These are phyloP conservation scores for Macrotis lagotis DNA, from an alignment of 2,113 vertebrate species.

Conservation along the genomic window DNA sequence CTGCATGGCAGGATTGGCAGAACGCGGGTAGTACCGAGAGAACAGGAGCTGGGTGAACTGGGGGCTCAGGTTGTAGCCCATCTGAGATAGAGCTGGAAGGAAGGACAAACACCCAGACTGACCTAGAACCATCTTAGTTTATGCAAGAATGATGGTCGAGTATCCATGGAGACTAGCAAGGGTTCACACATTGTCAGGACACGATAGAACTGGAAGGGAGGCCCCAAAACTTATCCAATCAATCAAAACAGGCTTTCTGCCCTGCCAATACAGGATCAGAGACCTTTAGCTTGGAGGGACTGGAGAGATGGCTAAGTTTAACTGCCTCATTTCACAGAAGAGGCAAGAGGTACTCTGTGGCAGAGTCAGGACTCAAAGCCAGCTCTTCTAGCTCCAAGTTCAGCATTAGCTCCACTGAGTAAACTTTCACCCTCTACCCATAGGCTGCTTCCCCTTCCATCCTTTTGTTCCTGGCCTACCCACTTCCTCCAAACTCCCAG, in stretches of 20 bases:
- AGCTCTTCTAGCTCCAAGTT: background rate
- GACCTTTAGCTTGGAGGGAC: background rate
- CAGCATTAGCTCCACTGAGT: background rate
- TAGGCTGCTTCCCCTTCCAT: background rate
- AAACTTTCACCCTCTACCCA: background rate
- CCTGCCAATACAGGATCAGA: background rate
- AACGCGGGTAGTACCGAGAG: conserved; percentile 79
- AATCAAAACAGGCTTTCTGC: background rate
- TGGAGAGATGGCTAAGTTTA: background rate
- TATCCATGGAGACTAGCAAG: accelerated
- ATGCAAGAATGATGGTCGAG: background rate
- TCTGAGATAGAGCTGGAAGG: conserved; percentile 91
- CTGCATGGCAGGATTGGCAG: conserved; percentile 86
- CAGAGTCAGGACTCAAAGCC: background rate
- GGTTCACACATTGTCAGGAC: background rate
- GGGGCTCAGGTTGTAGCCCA: conserved; percentile 96
- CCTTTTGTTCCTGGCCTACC: too few relatives aligned
- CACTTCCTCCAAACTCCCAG: too few relatives aligned
- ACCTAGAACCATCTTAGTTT: accelerated
- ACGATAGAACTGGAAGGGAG: background rate
- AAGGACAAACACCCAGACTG: background rate
- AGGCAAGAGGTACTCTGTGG: background rate
- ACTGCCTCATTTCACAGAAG: background rate
- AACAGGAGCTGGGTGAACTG: conserved; percentile 93
- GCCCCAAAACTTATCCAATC: background rate